Base-by-base conservation (phyloP, 2,113 vertebrate species). In the Paramisgurnus dabryanus region DNA sequence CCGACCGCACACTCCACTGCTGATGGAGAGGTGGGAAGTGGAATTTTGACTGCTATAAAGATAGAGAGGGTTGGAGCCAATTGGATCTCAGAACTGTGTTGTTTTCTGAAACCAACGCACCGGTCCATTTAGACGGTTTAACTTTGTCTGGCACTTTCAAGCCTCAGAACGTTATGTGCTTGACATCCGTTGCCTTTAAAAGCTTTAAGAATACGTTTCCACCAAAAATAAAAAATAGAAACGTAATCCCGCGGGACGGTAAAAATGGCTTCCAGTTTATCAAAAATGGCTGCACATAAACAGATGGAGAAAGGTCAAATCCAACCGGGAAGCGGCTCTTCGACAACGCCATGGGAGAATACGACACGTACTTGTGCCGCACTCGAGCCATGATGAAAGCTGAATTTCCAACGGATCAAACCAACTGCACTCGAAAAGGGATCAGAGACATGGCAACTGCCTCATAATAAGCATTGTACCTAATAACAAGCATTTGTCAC, bases 11-110 rank as follows among this genome's bases (percentile, higher is more conserved):
- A 82, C 78, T 60, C 70, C 39, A 60, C n/a, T n/a, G 67, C 65
- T 60, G 64, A 77, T 75, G 68, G 73, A 81, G 79, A 85, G 71
- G 85, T 86, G 76, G 73, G 72, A 86, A 83, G 80, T 76, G 68
- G 39, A 66, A 85, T 80, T 78, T 75, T 71, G 68, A 70, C 82
- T 71, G 74, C 43, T 41, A 57, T 49, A 67, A 84, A 49, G 55
- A 74, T 8, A 41, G 66, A n/a, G 55, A 27, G 22, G 45, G 60
- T 50, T 17, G 22, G 11, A 63, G 76, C 63, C 53, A 49, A 79
- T 68, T 57, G 49, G 61, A 45, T 75, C 49, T 17, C 63, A 66
- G 63, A 77, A 77, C 75, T 67, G 75, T 77, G 61, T 66, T 66
- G 34, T 77, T 77, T 17, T 39, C 58, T 4, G 3, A 58, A 8